Percentiles rank a stretch among this genome's conserved stretches.
These are phyloP conservation scores for Paracentrotus lividus DNA, from an alignment of 53 echinoderm and acorn worm species.

Conservation along the genomic window DNA sequence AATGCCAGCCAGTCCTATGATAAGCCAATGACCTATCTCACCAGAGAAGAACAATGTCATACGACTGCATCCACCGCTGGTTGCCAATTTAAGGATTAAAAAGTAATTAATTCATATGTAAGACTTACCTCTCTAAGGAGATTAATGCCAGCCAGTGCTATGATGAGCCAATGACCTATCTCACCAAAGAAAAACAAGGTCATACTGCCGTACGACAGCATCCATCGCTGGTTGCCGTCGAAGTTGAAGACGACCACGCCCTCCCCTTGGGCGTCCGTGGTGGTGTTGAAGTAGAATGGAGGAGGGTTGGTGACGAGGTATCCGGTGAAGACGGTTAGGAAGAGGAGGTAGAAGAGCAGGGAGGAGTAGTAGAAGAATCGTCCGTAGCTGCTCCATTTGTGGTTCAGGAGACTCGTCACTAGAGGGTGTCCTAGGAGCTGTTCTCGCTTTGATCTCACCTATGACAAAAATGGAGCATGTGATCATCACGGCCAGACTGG, in stretches of 20 bases:
- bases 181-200: constrained; percentile 85
- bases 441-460: constrained; percentile 89
- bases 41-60: constrained; percentile 82
- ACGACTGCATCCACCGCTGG: constrained; percentile 72
- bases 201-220: constrained; percentile 46
- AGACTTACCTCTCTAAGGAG: constrained; percentile 87
- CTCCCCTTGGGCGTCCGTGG: constrained; percentile 9
- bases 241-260: constrained; percentile 70
- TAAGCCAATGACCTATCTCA: constrained; percentile 88
- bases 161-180: constrained; percentile 92
- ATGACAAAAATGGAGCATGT: too few species aligned
- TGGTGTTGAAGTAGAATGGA: constrained; percentile 78
- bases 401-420: constrained; percentile 83
- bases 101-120: neutral
- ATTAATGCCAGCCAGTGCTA: constrained; percentile 80
- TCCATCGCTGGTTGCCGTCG: constrained; percentile 79
- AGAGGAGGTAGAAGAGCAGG: constrained; percentile 83
- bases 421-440: constrained; percentile 90
- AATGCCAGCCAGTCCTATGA: constrained; percentile 80
- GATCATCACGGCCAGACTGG: too few species aligned
- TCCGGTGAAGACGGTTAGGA: constrained; percentile 91
- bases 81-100: too few species aligned
- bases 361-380: constrained; percentile 94
- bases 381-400: constrained; percentile 97
- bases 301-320: constrained; percentile 91